Conservation (phyloP, 2,888 invertebrate species). For the Ctena decussata region DNA sequence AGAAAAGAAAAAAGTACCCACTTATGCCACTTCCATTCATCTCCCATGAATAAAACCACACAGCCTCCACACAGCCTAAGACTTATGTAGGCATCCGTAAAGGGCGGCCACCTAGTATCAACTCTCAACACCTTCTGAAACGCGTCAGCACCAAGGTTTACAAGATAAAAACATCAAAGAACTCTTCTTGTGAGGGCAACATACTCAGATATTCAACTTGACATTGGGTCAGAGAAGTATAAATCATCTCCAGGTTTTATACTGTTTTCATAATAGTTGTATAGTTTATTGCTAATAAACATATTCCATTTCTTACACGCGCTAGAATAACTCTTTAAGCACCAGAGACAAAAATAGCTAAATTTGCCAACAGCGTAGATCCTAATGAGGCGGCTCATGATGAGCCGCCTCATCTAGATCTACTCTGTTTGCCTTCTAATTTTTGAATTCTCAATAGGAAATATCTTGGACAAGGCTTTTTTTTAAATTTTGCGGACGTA, state of each 20-base stretch:
- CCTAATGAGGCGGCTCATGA: too few relatives aligned
- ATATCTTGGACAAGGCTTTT: too few relatives aligned
- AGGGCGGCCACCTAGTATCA: slow-evolving; percentile 53
- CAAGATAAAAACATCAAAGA: slow-evolving; percentile 56
- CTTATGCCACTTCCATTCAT: too few relatives aligned
- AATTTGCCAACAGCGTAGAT: too few relatives aligned
- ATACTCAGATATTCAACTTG: not conserved
- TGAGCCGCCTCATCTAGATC: too few relatives aligned
- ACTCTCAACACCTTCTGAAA: slow-evolving; percentile 47
- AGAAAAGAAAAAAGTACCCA: too few relatives aligned
- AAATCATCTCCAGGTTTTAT: not conserved
- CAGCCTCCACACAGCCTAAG: too few relatives aligned
- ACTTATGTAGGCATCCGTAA: not conserved
- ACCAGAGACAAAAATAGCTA: too few relatives aligned
- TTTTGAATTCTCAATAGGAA: too few relatives aligned
- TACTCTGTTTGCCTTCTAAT: too few relatives aligned
- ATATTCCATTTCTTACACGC: slow-evolving; percentile 5
- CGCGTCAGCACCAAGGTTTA: slow-evolving; percentile 48
- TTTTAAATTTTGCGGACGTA: too few relatives aligned
- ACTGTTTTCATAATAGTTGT: not conserved
- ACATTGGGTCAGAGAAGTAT: not conserved
- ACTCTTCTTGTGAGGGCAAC: slow-evolving; percentile 38
- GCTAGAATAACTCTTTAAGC: not conserved
- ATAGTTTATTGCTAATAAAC: not conserved
- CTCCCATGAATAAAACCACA: too few relatives aligned